These are phyloP conservation scores for Serripes groenlandicus DNA, from an alignment of 2,888 invertebrate species.

Conservation along the genomic window DNA sequence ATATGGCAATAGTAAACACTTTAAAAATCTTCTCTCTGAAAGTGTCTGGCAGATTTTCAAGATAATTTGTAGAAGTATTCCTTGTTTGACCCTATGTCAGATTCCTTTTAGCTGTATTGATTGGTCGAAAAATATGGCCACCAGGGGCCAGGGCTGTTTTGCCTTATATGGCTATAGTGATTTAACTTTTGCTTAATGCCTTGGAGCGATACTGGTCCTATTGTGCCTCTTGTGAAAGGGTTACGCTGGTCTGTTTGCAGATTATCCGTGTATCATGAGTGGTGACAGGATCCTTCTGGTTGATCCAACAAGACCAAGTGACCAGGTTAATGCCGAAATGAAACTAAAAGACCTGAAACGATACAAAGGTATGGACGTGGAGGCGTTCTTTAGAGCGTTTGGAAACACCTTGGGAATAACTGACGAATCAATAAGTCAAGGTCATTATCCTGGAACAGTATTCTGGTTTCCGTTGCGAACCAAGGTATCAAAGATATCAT, in stretches of 20 bases:
- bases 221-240: too few relatives aligned
- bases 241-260: conserved; percentile 73
- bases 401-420: conserved; percentile 68
- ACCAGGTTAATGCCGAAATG: conserved; percentile 32
- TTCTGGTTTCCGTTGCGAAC: conserved; percentile 83
- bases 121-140: too few relatives aligned
- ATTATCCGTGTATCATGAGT: conserved; percentile 80
- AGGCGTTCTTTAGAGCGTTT: conserved; percentile 64
- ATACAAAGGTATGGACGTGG: conserved; percentile 57
- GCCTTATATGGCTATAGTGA: too few relatives aligned
- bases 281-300: conserved; percentile 78
- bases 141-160: too few relatives aligned
- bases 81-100: too few relatives aligned
- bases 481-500: conserved; percentile 73
- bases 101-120: too few relatives aligned
- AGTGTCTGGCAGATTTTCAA: too few relatives aligned
- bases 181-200: too few relatives aligned
- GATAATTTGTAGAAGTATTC: too few relatives aligned
- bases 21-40: too few relatives aligned
- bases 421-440: conserved; percentile 53
- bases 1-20: too few relatives aligned
- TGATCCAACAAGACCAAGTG: conserved; percentile 72
- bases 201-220: too few relatives aligned
- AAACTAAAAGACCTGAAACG: conserved; percentile 37
- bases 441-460: conserved; percentile 78